A percentile compares a stretch with the other conserved stretches of the same genome.
These are phyloP conservation scores for Melikaiella ostensackeni DNA, from an alignment of 2,888 invertebrate genomes.

Conservation along the genomic window DNA sequence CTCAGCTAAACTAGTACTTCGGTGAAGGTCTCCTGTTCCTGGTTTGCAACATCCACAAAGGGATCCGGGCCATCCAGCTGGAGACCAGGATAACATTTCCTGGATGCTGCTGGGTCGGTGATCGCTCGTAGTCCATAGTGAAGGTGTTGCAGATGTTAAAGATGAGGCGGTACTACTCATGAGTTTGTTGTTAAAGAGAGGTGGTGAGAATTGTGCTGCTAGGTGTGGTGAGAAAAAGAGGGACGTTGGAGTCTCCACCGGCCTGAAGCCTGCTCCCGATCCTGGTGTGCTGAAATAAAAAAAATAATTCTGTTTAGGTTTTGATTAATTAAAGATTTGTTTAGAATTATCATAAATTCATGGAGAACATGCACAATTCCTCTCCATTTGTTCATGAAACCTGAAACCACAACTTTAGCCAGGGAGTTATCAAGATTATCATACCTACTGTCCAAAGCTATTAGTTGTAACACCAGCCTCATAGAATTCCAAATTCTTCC, in stretches of 20 bases:
- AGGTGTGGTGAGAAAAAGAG: conserved; percentile 91
- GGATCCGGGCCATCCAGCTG: conserved; percentile 73
- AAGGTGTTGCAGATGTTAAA: conserved; percentile 72
- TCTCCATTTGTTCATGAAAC: too few relatives aligned
- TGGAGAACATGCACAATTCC: too few relatives aligned
- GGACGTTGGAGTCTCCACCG: conserved; percentile 80
- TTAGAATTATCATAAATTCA: too few relatives aligned
- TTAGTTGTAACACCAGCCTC: background rate
- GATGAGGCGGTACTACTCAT: conserved; percentile 73
- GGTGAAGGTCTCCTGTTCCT: conserved; percentile 74
- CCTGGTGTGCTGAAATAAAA: conserved; percentile 80
- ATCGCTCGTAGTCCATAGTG: conserved; percentile 78
- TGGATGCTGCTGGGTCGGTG: conserved; percentile 71
- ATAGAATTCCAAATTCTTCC: background rate
- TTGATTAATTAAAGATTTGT: background rate
- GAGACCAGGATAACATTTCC: conserved; percentile 74
- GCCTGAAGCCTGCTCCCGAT: conserved; percentile 79
- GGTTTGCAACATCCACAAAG: conserved; percentile 69
- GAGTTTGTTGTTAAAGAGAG: conserved; percentile 83
- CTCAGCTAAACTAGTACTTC: conserved; percentile 90
- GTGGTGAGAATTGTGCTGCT: conserved; percentile 88
- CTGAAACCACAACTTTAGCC: too few relatives aligned
- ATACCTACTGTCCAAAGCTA: too few relatives aligned
- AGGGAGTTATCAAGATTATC: background rate
- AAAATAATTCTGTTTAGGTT: background rate